Evolutionary conservation across 2,113 vertebrate species (phyloP).

Genomic region (Toxostoma redivivum): DNA sequence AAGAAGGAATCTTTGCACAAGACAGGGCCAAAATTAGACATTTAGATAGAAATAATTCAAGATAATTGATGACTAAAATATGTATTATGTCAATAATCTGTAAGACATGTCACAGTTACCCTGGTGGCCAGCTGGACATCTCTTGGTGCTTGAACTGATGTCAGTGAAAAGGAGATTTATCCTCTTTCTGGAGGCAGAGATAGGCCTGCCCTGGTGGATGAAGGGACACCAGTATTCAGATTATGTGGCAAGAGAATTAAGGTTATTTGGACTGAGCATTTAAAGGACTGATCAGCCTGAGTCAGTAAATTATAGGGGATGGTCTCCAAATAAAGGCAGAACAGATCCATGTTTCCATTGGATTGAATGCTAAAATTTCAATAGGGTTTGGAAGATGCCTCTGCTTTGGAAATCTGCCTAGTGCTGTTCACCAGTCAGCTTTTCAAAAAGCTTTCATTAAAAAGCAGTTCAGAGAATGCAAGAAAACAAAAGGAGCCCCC

Average conservation of each 20-base stretch:
- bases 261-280: neutral
- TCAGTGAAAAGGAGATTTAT: neutral
- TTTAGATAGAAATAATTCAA: neutral
- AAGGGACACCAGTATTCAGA: neutral
- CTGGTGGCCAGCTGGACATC: neutral
- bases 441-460: neutral
- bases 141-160: neutral
- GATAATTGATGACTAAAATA: neutral
- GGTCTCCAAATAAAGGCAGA: neutral
- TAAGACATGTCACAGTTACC: neutral
- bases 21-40: neutral
- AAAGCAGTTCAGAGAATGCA: neutral
- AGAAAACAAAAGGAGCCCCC: neutral
- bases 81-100: neutral
- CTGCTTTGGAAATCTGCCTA: neutral
- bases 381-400: neutral
- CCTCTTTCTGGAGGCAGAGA: neutral
- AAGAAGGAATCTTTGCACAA: neutral
- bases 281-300: neutral
- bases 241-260: neutral
- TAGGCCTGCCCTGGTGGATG: neutral
- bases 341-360: neutral
- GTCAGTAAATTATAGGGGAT: neutral
- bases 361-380: neutral
- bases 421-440: neutral